Evolutionary conservation across 2,888 invertebrate species (phyloP).

Genomic region (Unio pictorum): DNA sequence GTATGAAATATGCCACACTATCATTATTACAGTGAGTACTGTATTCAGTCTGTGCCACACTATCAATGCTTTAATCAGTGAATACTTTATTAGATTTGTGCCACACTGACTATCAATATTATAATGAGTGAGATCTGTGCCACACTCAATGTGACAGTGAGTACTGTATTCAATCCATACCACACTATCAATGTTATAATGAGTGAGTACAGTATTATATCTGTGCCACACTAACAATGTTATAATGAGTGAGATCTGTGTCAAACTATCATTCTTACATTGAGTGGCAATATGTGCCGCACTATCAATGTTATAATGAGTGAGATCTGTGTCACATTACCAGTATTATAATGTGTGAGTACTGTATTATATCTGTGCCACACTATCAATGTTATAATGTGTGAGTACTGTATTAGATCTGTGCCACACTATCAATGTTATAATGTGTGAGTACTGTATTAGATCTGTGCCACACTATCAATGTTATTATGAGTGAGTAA

Average conservation of each 20-base stretch:
- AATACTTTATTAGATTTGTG: background rate
- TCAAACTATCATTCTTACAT: background rate
- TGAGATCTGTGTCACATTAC: too few relatives aligned
- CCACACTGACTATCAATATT: background rate
- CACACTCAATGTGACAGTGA: background rate
- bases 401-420: background rate
- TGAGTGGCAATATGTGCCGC: background rate
- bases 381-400: background rate
- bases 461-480: background rate
- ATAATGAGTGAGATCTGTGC: background rate
- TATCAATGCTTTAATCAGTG: background rate
- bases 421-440: background rate
- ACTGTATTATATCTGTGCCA: too few relatives aligned
- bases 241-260: too few relatives aligned
- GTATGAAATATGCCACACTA: too few relatives aligned
- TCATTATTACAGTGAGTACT: too few relatives aligned
- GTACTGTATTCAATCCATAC: too few relatives aligned
- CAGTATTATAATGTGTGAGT: background rate
- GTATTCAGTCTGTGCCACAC: too few relatives aligned
- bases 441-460: background rate
- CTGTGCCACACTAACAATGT: background rate
- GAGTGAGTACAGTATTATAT: background rate
- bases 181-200: background rate
- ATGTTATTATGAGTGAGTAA: background rate
- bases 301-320: background rate